A percentile compares a stretch with the other conserved stretches of the same genome.
Evolutionary conservation across 1,140 invertebrate species (phyloP).

Genomic region (Kradibia gibbosae): DNA sequence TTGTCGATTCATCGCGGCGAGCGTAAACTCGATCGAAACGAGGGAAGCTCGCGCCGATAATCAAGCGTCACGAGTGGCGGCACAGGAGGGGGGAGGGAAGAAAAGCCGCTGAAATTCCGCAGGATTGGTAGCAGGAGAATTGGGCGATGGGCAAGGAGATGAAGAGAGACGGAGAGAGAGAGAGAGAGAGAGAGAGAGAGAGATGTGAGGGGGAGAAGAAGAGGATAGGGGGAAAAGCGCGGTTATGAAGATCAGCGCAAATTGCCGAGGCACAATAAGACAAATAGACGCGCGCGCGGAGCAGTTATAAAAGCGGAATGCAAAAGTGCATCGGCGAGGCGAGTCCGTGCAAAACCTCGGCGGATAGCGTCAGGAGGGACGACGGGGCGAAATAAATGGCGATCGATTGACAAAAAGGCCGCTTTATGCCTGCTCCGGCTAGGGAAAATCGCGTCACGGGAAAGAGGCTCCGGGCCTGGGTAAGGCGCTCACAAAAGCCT

Average conservation of each 20-base stretch:
- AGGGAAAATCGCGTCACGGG: neutral
- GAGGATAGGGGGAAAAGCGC: neutral
- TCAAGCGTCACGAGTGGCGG: neutral
- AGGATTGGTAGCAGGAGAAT: no score
- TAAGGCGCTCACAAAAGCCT: conserved; percentile 30
- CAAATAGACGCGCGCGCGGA: neutral
- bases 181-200: no score
- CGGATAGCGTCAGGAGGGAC: neutral
- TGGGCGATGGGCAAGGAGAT: neutral
- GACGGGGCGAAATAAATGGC: conserved; percentile 33
- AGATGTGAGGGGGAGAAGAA: no score
- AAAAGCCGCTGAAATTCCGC: no score
- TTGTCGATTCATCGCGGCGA: neutral
- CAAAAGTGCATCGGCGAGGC: neutral
- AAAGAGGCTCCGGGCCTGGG: no score
- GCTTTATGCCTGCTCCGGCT: conserved; percentile 1
- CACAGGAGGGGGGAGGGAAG: neutral
- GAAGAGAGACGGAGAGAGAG: neutral
- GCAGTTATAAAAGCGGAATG: neutral
- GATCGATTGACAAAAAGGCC: conserved; percentile 39
- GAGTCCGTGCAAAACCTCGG: neutral
- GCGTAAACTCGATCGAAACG: neutral
- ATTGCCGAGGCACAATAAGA: neutral
- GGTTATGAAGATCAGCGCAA: neutral
- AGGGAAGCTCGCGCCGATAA: neutral